Evolutionary conservation across 2,888 invertebrate genomes (phyloP), one percentile per base, ranked within the genome.

Genomic region (Sesamia inferens): DNA sequence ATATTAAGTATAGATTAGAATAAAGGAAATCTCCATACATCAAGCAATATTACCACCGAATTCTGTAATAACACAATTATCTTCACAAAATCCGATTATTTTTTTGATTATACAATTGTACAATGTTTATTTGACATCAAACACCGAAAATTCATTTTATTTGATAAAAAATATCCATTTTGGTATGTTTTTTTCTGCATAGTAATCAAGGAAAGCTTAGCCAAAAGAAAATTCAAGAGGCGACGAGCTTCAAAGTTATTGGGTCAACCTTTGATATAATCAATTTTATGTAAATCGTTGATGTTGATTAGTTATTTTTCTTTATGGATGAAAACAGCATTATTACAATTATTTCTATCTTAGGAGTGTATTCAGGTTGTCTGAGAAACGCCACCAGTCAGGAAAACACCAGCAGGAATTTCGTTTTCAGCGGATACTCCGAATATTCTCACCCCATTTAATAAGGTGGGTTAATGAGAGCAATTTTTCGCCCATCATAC

Each of bases 231-330:
- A 90, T 89, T 91, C 87, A 88, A 84, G 80, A 83, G 81, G 68
- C 83, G 71, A 72, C 39, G 68, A 78, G 73, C 82, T 76, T 71
- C 64, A 74, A 82, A 87, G 84, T 88, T 88, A 87, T 86, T 87
- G 85, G 87, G 87, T 83, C 88, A 82, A 80, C 82, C 87, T 86
- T 85, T 91, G 92, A 92, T 90, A 82, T 78, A 93, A 93, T 92
- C 92, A 92, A 93, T 93, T 92, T 89, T 88, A 93, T 93, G 93
- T 88, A 91, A 93, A 93, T 87, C 84, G 88, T 85, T 84, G 82
- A 84, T 78, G 74, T 74, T 87, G 83, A 88, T 85, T 87, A 82
- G 31, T 1, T 31, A 31, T 31, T 78, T 80, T 73, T 74, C 66
- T 74, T 69, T 74, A 47, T 58, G 64, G 65, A 13, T 39, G 55